Percentiles rank a stretch among this genome's conserved stretches.
Conservation (phyloP, 23 tunicate species). For the Ascidia mentula region DNA sequence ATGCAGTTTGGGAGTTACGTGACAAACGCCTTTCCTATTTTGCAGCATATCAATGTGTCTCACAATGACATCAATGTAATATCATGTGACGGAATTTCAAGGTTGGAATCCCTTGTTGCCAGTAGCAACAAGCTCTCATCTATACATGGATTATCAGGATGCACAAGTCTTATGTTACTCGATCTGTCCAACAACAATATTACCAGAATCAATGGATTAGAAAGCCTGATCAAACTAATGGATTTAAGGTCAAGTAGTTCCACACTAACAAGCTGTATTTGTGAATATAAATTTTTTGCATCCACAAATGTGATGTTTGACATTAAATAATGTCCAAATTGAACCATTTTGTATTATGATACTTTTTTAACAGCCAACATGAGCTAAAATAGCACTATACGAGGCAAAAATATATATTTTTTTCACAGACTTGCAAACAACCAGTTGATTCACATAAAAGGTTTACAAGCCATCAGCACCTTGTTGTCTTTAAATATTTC, state of each 20-base stretch:
- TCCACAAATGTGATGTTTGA: too few relatives aligned
- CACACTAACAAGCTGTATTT: too few relatives aligned
- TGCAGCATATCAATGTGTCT: conserved; percentile 73
- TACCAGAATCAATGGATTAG: conserved; percentile 63
- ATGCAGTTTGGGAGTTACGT: too few relatives aligned
- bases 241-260: conserved; percentile 65
- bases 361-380: too few relatives aligned
- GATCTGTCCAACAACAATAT: conserved; percentile 71
- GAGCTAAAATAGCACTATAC: too few relatives aligned
- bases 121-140: conserved; percentile 55
- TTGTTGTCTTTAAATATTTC: conserved; percentile 55
- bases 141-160: conserved; percentile 53
- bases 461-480: conserved; percentile 13
- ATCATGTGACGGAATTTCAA: conserved; percentile 67
- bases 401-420: too few relatives aligned
- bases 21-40: conserved; percentile 5
- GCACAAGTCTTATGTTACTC: conserved; percentile 40
- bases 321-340: too few relatives aligned
- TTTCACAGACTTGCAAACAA: conserved; percentile 46
- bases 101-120: conserved; percentile 66
- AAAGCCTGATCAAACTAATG: conserved; percentile 27
- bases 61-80: conserved; percentile 48
- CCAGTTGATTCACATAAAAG: conserved; percentile 47
- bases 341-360: too few relatives aligned
- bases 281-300: too few relatives aligned